phyloP scores from a whole-genome alignment of 2,113 vertebrate genomes.

The Microtus pennsylvanicus region DNA sequence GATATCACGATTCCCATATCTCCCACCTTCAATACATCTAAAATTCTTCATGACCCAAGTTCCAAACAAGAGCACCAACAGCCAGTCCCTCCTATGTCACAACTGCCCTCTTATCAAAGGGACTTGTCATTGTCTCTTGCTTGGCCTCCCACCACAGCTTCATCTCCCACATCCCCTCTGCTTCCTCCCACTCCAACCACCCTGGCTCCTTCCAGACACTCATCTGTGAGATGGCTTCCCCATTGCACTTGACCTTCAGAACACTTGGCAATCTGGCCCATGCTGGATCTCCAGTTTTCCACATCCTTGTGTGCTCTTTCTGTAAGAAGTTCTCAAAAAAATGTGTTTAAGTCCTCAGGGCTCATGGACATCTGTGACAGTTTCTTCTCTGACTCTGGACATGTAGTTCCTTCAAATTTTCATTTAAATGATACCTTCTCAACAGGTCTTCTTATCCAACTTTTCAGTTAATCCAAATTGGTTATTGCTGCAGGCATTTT shows the following conservation, averaged over 20 bases:
- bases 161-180: neutral
- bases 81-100: neutral
- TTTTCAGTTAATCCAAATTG: neutral
- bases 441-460: neutral
- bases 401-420: neutral
- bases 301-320: neutral
- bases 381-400: neutral
- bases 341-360: neutral
- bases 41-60: neutral
- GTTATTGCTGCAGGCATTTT: neutral
- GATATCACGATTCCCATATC: neutral
- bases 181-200: neutral
- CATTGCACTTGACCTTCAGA: neutral
- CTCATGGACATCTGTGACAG: neutral
- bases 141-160: neutral
- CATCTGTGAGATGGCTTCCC: neutral
- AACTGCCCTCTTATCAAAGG: neutral
- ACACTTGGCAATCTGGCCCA: neutral
- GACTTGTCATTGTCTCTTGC: neutral
- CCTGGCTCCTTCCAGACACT: neutral
- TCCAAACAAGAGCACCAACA: neutral
- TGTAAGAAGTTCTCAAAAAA: neutral
- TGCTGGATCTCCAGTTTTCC: neutral
- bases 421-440: neutral
- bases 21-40: neutral